These are phyloP conservation scores for Eilema caniola DNA, from an alignment of 2,888 invertebrate genomes.

Conservation along the genomic window DNA sequence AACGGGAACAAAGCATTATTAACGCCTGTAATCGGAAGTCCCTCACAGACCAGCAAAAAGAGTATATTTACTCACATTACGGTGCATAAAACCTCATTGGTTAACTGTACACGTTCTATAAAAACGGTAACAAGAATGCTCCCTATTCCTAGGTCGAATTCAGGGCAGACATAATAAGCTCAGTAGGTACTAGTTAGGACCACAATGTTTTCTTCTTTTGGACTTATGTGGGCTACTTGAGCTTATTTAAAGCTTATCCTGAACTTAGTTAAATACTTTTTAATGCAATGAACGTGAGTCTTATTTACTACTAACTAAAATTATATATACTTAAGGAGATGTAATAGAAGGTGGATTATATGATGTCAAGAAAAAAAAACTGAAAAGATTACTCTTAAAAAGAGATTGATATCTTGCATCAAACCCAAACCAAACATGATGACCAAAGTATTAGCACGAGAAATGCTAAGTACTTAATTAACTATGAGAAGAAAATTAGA, in stretches of 20 bases:
- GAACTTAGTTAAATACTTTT: background rate
- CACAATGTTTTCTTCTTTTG: conserved; percentile 22
- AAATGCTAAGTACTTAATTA: no score
- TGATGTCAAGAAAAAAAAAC: no score
- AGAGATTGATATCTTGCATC: no score
- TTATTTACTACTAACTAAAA: no score
- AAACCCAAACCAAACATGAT: no score
- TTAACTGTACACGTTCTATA: conserved; percentile 31
- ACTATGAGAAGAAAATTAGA: no score
- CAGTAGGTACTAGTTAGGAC: conserved; percentile 20
- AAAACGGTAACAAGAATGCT: conserved; percentile 34
- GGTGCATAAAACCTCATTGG: conserved; percentile 33
- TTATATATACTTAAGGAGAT: no score
- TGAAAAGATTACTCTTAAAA: no score
- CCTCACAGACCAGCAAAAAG: background rate
- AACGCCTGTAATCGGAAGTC: background rate
- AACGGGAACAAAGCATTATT: no score
- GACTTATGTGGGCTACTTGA: conserved; percentile 12
- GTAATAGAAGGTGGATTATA: no score
- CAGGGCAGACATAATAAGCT: conserved; percentile 32
- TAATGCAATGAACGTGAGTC: background rate
- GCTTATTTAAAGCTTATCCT: background rate
- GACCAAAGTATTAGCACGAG: no score
- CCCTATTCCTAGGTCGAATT: conserved; percentile 31
- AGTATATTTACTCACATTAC: conserved; percentile 9